A percentile compares a stretch with the other conserved stretches of the same genome.
These are phyloP conservation scores for Archaeoteleia sp. DNA, from an alignment of 2,888 invertebrate species.

Conservation along the genomic window DNA sequence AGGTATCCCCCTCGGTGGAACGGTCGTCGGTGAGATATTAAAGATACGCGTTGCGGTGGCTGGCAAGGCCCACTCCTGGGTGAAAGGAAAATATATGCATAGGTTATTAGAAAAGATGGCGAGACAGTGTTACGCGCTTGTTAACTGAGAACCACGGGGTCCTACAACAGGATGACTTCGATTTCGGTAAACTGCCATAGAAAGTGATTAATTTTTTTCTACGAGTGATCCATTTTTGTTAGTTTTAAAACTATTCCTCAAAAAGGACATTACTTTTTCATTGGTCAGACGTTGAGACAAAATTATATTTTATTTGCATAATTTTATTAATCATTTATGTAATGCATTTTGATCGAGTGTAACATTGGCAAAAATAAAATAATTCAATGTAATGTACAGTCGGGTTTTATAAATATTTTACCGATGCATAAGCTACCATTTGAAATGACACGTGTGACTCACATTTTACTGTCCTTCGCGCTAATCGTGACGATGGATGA, in stretches of 20 bases:
- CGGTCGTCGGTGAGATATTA: conserved; percentile 59
- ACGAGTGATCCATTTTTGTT: too few species aligned
- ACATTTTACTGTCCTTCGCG: conserved; percentile 18
- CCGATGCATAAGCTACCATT: conserved; percentile 8
- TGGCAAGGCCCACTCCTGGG: conserved; percentile 65
- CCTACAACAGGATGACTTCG: conserved; percentile 26
- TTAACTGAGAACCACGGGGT: conserved; percentile 30
- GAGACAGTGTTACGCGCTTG: conserved; percentile 35
- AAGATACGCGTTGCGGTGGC: conserved; percentile 62
- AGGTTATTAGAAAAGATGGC: conserved; percentile 35
- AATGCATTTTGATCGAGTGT: too few species aligned
- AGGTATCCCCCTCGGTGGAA: conserved; percentile 54
- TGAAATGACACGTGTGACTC: conserved; percentile 17
- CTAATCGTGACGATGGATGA: conserved; percentile 14
- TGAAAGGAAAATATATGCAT: conserved; percentile 71
- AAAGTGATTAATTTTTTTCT: too few species aligned
- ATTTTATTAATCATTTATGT: too few species aligned
- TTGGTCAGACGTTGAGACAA: too few species aligned
- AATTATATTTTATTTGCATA: too few species aligned
- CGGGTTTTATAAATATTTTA: conserved; percentile 2
- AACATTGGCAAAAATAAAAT: too few species aligned
- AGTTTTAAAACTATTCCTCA: too few species aligned
- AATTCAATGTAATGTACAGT: too few species aligned
- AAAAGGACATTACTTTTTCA: too few species aligned
- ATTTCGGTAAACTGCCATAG: too few species aligned